Evolutionary conservation across 2,113 vertebrate genomes (phyloP).

Genomic region (Chitala chitala): DNA sequence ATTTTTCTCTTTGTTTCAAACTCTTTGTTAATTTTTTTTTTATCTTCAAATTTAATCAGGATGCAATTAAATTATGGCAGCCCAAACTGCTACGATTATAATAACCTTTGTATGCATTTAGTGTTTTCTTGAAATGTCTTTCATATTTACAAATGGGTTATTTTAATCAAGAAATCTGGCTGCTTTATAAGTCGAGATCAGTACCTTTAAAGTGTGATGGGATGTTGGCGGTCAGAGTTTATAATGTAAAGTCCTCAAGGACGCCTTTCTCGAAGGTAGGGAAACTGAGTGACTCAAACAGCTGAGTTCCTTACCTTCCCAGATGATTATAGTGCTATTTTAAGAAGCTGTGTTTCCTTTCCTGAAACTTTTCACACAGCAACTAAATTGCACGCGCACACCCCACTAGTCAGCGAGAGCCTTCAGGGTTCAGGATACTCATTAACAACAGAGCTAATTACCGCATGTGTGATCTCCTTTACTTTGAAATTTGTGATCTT

Average conservation of each 20-base stretch:
- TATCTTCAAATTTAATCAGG: not conserved
- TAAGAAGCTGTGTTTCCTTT: not conserved
- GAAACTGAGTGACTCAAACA: not conserved
- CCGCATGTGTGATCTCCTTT: not conserved
- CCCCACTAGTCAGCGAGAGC: not conserved
- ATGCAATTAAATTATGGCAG: not conserved
- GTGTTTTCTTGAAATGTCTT: not conserved
- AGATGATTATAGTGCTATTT: slow-evolving; percentile 6
- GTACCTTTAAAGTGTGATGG: not conserved
- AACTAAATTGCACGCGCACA: not conserved
- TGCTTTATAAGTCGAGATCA: not conserved
- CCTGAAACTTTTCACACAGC: not conserved
- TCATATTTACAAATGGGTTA: slow-evolving; percentile 6
- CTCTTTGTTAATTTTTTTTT: not conserved
- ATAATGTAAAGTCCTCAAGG: not conserved
- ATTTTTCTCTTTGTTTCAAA: not conserved
- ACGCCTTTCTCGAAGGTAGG: not conserved
- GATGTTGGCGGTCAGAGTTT: not conserved
- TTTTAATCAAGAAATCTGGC: not conserved
- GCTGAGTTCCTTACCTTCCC: not conserved
- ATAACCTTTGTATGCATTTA: not conserved
- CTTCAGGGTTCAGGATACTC: not conserved
- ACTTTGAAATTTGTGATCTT: not conserved
- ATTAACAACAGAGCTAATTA: not conserved
- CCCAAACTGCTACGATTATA: not conserved